phyloP scores from a whole-genome alignment of 1,140 invertebrate genomes.

The Adelges cooleyi region DNA sequence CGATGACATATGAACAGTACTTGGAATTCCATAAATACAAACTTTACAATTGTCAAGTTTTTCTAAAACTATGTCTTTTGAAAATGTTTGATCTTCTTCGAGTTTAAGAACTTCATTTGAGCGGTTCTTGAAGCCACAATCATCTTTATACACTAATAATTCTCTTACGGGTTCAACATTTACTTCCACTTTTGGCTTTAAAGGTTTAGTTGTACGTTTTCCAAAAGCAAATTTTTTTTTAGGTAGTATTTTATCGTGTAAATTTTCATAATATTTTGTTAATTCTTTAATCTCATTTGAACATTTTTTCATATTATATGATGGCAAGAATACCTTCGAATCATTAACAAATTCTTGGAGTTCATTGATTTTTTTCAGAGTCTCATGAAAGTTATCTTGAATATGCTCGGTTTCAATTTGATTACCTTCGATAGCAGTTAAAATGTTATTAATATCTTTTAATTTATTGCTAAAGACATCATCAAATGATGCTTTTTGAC shows the following conservation, averaged over 20 bases:
- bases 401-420: not conserved
- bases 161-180: not conserved
- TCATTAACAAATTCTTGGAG: conserved; percentile 13
- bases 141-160: conserved; percentile 9
- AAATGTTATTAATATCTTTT: conserved; percentile 3
- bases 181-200: not conserved
- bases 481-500: conserved; percentile 14
- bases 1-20: conserved; percentile 1
- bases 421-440: not conserved
- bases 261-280: conserved; percentile 1
- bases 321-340: conserved; percentile 3
- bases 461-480: not conserved
- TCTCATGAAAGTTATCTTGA: not conserved
- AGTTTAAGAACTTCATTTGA: not conserved
- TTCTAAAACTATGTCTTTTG: conserved; percentile 11
- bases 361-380: conserved; percentile 17
- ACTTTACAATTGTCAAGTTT: conserved; percentile 1
- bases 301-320: conserved; percentile 18
- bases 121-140: conserved; percentile 11
- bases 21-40: conserved; percentile 5
- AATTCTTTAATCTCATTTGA: not conserved
- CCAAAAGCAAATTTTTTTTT: conserved; percentile 23
- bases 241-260: conserved; percentile 1
- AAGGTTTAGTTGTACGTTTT: not conserved
- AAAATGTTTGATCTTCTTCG: not conserved